Base-by-base conservation (phyloP, 2,113 vertebrate species). In the Platysteira castanea region DNA sequence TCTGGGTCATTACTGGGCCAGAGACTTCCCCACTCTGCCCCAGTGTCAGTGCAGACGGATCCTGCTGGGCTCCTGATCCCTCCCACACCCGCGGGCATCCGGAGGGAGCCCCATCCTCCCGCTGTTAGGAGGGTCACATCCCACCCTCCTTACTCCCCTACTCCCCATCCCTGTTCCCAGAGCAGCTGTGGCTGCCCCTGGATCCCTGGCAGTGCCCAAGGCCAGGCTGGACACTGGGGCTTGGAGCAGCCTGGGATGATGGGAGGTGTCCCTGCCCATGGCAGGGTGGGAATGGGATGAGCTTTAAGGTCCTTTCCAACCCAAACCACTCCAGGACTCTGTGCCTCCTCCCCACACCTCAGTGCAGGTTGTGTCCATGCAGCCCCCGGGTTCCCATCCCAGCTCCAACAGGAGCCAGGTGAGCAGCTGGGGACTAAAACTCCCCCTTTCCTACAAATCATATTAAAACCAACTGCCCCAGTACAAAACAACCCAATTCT, bases 71-170 rank as follows among this genome's bases (percentile, higher is more conserved):
- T 10, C 70, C 65, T 39, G n/a, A 11, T 68, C 65, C 56, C 63
- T 76, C 37, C 4, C 31, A 33, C 54, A 44, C 24, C 22, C 2
- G 0, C 0, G 2, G 33, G 3, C 5, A 1, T 31, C 33, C 49
- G 33, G 52, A 86, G 31, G 37, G 54, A 89, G 33, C 10, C 8
- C 20, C 57, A 71, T 46, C 27, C 21, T 70, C 30, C 20, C 6
- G 0, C 10, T 9, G 21, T 21, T 31, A 57, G 27, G 31, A 68
- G 30, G 41, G 18, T 35, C 42, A 64, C 52, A 56, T 54, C 30
- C 21, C 35, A 15, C 8, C 46, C n/a, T 50, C 47, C 60, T 13
- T 3, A 4, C 8, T 20, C 24, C 24, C 41, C 35, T 27, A 1
- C 11, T 47, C 13, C 76, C 18, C 44, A 44, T 10, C 37, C 37